A percentile compares a stretch with the other conserved stretches of the same genome.
These are phyloP conservation scores for Heterotilapia buettikoferi DNA, from an alignment of 2,113 vertebrate species.

Conservation along the genomic window DNA sequence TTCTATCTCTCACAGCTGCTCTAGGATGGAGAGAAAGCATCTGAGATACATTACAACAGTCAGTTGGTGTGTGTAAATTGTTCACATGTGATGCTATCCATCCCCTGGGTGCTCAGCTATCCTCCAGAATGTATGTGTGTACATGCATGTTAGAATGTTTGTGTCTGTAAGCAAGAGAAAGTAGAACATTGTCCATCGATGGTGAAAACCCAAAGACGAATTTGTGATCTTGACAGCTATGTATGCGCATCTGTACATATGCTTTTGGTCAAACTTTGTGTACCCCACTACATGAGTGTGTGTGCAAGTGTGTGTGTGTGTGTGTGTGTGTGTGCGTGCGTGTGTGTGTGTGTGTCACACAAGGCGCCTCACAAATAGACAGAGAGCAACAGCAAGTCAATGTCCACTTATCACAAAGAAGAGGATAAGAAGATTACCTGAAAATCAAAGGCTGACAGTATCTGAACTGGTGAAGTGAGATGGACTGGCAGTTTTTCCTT, in stretches of 20 bases:
- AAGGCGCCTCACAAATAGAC: not conserved
- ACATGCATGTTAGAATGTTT: not conserved
- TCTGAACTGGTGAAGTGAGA: slow-evolving; percentile 15
- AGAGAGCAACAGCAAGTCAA: slow-evolving; percentile 34
- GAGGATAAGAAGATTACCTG: slow-evolving; percentile 70
- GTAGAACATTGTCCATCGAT: not conserved
- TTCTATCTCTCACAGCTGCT: slow-evolving; percentile 56
- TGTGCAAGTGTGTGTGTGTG: not conserved
- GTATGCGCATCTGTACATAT: not conserved
- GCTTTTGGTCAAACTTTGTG: not conserved
- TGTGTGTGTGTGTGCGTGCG: not conserved
- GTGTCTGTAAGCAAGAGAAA: not conserved
- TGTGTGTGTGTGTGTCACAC: not conserved
- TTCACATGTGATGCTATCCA: slow-evolving; percentile 76
- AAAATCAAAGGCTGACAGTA: slow-evolving; percentile 39
- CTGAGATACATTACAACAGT: slow-evolving; percentile 72
- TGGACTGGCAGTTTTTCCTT: not conserved
- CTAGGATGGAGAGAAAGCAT: slow-evolving; percentile 58
- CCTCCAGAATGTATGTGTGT: not conserved
- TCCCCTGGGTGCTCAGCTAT: slow-evolving; percentile 57
- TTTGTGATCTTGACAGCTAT: not conserved
- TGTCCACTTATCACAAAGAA: slow-evolving; percentile 69
- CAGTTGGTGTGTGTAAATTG: slow-evolving; percentile 66
- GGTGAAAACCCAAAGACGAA: not conserved
- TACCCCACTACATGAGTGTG: not conserved